These are phyloP conservation scores for Tichodroma muraria DNA, from an alignment of 2,113 vertebrate genomes.

Conservation along the genomic window DNA sequence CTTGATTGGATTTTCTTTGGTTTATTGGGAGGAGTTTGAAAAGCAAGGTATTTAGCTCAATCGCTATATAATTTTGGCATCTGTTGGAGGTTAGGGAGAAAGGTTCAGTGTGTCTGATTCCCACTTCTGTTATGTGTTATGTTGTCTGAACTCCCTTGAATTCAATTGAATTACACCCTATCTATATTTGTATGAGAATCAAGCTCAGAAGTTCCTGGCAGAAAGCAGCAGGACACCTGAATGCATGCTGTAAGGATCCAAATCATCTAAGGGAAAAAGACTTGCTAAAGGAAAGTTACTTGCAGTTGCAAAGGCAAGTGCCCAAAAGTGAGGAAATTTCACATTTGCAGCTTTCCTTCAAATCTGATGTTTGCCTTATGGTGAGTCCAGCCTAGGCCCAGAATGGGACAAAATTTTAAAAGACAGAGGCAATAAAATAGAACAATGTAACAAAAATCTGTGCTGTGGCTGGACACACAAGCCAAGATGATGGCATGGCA, in stretches of 20 bases:
- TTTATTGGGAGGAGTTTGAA: conserved; percentile 33
- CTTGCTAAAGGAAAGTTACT: background rate
- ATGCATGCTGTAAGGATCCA: background rate
- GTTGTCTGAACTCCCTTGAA: background rate
- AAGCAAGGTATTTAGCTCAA: conserved; percentile 35
- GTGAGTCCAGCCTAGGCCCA: background rate
- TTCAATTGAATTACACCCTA: background rate
- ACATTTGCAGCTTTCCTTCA: background rate
- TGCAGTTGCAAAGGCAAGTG: background rate
- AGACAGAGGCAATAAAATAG: background rate
- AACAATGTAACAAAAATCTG: background rate
- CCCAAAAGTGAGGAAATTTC: background rate
- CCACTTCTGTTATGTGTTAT: background rate
- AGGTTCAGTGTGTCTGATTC: background rate
- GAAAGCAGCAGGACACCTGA: conserved; percentile 11
- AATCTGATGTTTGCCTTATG: background rate
- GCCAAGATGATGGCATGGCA: background rate
- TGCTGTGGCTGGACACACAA: background rate
- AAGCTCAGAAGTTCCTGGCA: background rate
- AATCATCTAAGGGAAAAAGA: background rate
- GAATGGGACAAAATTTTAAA: background rate
- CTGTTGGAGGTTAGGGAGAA: background rate
- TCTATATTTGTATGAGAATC: background rate
- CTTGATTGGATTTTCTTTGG: conserved; percentile 32
- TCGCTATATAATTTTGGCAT: conserved; percentile 23